phyloP scores from a whole-genome alignment of 1,140 invertebrate genomes.

The Goniozus legneri region DNA sequence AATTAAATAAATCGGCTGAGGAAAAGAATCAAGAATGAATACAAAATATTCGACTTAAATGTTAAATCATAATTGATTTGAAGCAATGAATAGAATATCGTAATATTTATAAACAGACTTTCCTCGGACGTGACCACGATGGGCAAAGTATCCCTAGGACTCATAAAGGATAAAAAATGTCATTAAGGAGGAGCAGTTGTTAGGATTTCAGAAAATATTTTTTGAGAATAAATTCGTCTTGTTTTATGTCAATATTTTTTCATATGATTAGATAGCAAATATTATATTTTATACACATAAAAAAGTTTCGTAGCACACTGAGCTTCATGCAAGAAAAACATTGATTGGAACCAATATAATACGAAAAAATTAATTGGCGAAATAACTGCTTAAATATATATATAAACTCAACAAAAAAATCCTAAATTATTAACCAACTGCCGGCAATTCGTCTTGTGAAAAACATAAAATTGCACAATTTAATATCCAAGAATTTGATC shows the following conservation, averaged over 20 bases:
- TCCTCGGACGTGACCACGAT: slow-evolving; percentile 38
- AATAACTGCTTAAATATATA: slow-evolving; percentile 21
- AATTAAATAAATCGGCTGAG: slow-evolving; percentile 3
- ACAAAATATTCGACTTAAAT: neutral
- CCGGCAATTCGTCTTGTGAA: too few species aligned
- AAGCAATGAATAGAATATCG: too few species aligned
- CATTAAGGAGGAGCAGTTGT: slow-evolving; percentile 20
- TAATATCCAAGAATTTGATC: too few species aligned
- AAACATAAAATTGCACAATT: too few species aligned
- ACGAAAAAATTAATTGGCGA: slow-evolving; percentile 39
- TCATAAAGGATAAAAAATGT: slow-evolving; percentile 22
- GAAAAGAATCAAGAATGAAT: slow-evolving; percentile 8
- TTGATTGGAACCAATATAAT: slow-evolving; percentile 47
- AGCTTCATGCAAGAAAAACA: slow-evolving; percentile 55
- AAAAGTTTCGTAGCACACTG: slow-evolving; percentile 50
- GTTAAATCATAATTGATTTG: neutral
- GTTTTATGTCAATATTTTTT: too few species aligned
- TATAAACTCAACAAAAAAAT: slow-evolving; percentile 8
- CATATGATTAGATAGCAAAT: neutral
- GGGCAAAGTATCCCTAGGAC: slow-evolving; percentile 19
- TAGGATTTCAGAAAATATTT: slow-evolving; percentile 1
- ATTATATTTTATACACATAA: slow-evolving; percentile 39
- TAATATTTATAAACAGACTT: slow-evolving; percentile 40
- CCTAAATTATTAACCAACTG: too few species aligned
- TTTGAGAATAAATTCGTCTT: slow-evolving; percentile 9